Percentiles rank a stretch among this genome's conserved stretches.
These are phyloP conservation scores for Thalassophryne amazonica DNA, from an alignment of 2,797 vertebrate species.

Conservation along the genomic window DNA sequence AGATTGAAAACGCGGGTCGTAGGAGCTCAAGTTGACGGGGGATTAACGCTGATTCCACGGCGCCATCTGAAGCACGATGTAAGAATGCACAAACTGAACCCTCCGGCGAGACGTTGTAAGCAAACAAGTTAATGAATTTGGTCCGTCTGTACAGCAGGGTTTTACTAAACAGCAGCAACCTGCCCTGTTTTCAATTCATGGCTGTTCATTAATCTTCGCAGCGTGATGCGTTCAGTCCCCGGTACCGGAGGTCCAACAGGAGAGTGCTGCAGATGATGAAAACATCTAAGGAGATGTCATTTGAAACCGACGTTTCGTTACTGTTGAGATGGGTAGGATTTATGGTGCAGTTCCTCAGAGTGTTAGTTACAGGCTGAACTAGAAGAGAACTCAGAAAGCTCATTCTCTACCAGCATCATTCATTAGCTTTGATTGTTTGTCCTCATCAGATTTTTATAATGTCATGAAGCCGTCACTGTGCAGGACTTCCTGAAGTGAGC, in stretches of 20 bases:
- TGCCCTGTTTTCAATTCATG: conserved; percentile 25
- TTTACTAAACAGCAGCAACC: conserved; percentile 1
- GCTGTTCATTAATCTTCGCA: conserved; percentile 17
- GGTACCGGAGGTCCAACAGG: not conserved
- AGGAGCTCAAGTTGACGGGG: conserved; percentile 12
- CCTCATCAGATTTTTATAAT: no score
- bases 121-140: conserved; percentile 11
- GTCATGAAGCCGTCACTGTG: no score
- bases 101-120: conserved; percentile 1
- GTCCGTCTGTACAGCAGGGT: conserved; percentile 6
- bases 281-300: conserved; percentile 3
- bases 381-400: no score
- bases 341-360: not conserved
- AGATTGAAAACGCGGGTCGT: not conserved
- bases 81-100: not conserved
- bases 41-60: conserved; percentile 13
- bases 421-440: no score
- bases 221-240: conserved; percentile 5
- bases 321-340: conserved; percentile 10
- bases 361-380: not conserved
- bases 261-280: conserved; percentile 5
- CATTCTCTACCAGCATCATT: no score
- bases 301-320: conserved; percentile 14
- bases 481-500: no score
- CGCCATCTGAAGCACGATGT: conserved; percentile 14